phyloP scores from a whole-genome alignment of 2,888 invertebrate genomes.

The Sinotaia quadrata region DNA sequence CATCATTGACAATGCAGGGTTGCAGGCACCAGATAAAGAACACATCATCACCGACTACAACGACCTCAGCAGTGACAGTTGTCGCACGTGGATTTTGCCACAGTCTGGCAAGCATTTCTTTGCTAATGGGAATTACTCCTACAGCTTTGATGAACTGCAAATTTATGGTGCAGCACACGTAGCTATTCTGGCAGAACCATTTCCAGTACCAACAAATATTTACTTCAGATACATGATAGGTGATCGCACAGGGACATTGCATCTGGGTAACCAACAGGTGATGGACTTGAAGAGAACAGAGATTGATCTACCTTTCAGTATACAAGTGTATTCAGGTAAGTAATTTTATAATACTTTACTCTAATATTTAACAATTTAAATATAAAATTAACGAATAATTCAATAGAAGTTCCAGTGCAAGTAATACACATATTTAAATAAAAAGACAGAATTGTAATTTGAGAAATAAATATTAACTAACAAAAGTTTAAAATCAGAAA shows the following conservation, averaged over 20 bases:
- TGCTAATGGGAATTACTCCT: slow-evolving; percentile 45
- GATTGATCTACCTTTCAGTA: slow-evolving; percentile 60
- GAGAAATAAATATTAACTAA: too few relatives aligned
- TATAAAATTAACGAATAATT: too few relatives aligned
- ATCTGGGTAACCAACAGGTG: slow-evolving; percentile 49
- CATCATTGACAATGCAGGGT: slow-evolving; percentile 52
- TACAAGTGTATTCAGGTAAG: slow-evolving; percentile 50
- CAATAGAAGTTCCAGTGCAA: too few relatives aligned
- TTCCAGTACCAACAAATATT: slow-evolving; percentile 40
- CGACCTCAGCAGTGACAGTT: slow-evolving; percentile 49
- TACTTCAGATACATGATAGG: slow-evolving; percentile 63
- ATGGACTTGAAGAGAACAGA: slow-evolving; percentile 54
- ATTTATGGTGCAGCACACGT: slow-evolving; percentile 60
- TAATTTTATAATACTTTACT: neutral
- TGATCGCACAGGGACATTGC: slow-evolving; percentile 59
- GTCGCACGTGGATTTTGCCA: slow-evolving; percentile 60
- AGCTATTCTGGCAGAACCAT: slow-evolving; percentile 53
- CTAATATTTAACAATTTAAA: too few relatives aligned
- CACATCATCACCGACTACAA: slow-evolving; percentile 47
- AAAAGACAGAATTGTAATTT: too few relatives aligned
- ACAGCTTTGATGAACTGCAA: slow-evolving; percentile 54
- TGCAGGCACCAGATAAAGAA: slow-evolving; percentile 34
- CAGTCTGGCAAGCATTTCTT: slow-evolving; percentile 49
- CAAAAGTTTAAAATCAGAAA: too few relatives aligned
- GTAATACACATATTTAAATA: too few relatives aligned